Conservation (phyloP, 1,140 invertebrate genomes). For the Hypsibius dujardini region DNA sequence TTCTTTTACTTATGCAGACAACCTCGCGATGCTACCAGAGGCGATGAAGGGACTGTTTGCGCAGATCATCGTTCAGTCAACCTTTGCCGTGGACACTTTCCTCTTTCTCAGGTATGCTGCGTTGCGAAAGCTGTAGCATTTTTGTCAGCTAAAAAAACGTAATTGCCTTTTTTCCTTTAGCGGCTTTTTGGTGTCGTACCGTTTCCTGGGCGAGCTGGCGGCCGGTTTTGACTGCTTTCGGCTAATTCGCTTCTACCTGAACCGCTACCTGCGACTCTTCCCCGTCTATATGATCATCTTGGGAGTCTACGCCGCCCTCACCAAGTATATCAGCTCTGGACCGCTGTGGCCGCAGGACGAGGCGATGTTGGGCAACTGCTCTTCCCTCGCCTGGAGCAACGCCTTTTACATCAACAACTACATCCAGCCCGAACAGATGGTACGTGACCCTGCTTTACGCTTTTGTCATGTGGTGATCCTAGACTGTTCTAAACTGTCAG, state of each 20-base stretch:
- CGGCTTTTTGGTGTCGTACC: background rate
- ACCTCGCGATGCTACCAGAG: background rate
- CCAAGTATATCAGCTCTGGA: slow-evolving; percentile 46
- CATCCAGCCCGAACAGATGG: slow-evolving; percentile 2
- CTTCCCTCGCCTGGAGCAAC: slow-evolving; percentile 5
- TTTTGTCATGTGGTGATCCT: no score
- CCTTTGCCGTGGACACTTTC: slow-evolving; percentile 6
- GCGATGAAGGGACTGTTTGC: background rate
- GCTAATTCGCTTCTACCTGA: background rate
- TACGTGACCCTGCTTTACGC: background rate
- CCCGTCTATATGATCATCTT: slow-evolving; percentile 64
- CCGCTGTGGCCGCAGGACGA: slow-evolving; percentile 41
- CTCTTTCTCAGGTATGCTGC: background rate
- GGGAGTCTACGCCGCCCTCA: slow-evolving; percentile 51
- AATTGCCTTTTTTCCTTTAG: background rate
- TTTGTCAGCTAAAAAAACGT: background rate
- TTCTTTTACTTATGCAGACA: background rate
- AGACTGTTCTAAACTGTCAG: no score
- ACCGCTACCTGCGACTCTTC: slow-evolving; percentile 40
- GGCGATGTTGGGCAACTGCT: background rate
- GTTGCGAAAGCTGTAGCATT: background rate
- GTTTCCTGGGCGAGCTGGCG: background rate
- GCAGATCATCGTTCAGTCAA: slow-evolving; percentile 4
- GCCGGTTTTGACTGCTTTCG: background rate
- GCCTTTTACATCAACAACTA: slow-evolving; percentile 18